Evolutionary conservation across 2,113 vertebrate genomes (phyloP), one percentile per base, ranked within the genome.

Genomic region (Daphoenositta chrysoptera): DNA sequence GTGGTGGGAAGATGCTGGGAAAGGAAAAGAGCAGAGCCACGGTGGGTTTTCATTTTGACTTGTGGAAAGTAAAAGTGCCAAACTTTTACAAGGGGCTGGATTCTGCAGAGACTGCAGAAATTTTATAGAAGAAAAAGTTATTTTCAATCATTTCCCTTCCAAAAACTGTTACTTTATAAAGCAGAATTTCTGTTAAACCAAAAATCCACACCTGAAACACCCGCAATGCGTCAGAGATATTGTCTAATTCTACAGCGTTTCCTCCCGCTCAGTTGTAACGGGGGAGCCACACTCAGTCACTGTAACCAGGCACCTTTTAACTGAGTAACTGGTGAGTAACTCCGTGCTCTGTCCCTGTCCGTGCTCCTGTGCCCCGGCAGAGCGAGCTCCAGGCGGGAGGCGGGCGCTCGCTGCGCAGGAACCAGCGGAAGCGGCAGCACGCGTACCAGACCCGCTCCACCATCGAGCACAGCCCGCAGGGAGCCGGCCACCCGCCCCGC

Each of bases 401-500:
- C 4, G 98, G 98, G 4, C 98, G 99, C 33, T 98, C 98, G 15
- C 96, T 99, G 89, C 98, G 99, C 39, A 98, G 98, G 35, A 98
- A 98, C 63, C 99, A 99, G 61, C 98, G 98, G 60, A 99, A 98
- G 45, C 98, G 98, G 65, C 98, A 98, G 94, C 99, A 99, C 31
- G 94, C 99, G 30, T 99, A 99, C 87, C 99, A 99, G 89, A 99
- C 99, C 0, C 99, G 99, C 64, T 99, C 99, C 11, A 98, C 98
- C 47, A 99, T 98, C 14, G 99, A 99, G 21, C 98, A 98, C 78
- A 98, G 87, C 50, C 97, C 98, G 2, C 97, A 97, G 51, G 97
- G 95, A 90, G 96, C 93, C 12, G 91, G 91, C 15, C 98, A 98
- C 31, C 96, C 70, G 33, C 90, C 98, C 21, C 98, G 97, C 18